Base-by-base conservation (phyloP, 1,140 invertebrate genomes). In the Drosophila lini region DNA sequence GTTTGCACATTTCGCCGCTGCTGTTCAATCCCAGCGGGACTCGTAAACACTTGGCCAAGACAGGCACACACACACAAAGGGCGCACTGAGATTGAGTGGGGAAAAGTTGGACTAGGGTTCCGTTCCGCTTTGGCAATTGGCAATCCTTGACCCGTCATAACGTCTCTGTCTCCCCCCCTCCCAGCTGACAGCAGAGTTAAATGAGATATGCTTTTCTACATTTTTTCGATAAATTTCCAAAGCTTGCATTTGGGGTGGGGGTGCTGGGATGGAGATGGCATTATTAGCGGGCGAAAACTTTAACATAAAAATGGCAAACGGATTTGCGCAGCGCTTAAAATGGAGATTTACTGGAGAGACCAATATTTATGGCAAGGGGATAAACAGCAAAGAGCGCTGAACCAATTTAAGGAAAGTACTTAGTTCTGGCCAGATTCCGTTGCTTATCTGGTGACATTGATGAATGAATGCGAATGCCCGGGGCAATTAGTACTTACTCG, bases 61-160 rank as follows among this genome's bases (percentile, higher is more conserved):
- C 58, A 73, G 34, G 32, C 55, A 44, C 63, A 44, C 28, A 42
- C 63, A 44, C n/a, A 42, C 55, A 63, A 80, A 75, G 53, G 77
- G 57, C 41, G 60, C 65, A 65, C 64, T 38, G 65, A 65, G 56
- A 82, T 58, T 74, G 75, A 53, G 60, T 48, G 71, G 58, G 61
- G 32, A 53, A 82, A 82, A 78, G 56, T 83, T 80, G 48, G 59
- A 63, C 16, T 47, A 79, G 74, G 63, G 74, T 40, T 59, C n/a
- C 25, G 53, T 15, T 55, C 28, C 61, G 36, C 36, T 44, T 61
- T 74, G 64, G 81, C 71, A 78, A 75, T 80, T 84, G 81, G 42
- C 83, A 88, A 89, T 88, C 83, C 83, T 88, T 88, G 83, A 88
- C 83, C 83, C 83, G 80, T 88, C 83, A 88, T 89, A 88, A 88